phyloP scores from a whole-genome alignment of 2,113 vertebrate genomes.

The Ovis canadensis region DNA sequence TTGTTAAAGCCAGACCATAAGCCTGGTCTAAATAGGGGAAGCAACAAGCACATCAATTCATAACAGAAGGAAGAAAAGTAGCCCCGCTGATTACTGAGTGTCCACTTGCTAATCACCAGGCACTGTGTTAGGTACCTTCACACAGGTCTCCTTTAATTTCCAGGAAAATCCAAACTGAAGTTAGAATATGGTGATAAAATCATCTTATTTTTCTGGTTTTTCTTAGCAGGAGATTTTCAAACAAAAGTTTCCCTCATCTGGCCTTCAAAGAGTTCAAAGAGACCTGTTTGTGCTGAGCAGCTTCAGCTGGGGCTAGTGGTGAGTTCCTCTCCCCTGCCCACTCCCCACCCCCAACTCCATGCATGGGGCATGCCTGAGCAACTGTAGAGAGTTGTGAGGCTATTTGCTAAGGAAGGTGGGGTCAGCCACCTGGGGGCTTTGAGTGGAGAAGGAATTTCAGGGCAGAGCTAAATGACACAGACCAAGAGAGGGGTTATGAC shows the following conservation, averaged over 20 bases:
- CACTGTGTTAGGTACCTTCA: not conserved
- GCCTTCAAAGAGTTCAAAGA: not conserved
- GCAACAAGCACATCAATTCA: not conserved
- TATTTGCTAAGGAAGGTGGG: not conserved
- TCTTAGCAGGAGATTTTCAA: not conserved
- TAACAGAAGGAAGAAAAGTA: not conserved
- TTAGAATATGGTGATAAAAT: not conserved
- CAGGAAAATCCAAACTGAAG: not conserved
- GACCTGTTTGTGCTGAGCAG: not conserved
- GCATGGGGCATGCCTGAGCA: not conserved
- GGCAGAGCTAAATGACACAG: not conserved
- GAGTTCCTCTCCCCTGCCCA: not conserved
- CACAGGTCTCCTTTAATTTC: not conserved
- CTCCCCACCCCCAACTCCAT: not conserved
- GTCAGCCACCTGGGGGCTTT: not conserved
- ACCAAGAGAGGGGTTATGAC: not conserved
- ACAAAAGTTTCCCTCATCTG: not conserved
- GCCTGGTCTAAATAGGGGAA: not conserved
- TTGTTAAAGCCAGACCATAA: not conserved
- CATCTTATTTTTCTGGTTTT: not conserved
- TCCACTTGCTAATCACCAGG: not conserved
- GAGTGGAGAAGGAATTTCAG: not conserved
- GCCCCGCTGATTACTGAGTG: fast-evolving
- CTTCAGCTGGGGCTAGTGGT: not conserved
- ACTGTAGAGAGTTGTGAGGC: too few species aligned